Percentiles rank a stretch among this genome's conserved stretches.
phyloP scores from a whole-genome alignment of 2,888 invertebrate species.

The Teinopalpus imperialis region DNA sequence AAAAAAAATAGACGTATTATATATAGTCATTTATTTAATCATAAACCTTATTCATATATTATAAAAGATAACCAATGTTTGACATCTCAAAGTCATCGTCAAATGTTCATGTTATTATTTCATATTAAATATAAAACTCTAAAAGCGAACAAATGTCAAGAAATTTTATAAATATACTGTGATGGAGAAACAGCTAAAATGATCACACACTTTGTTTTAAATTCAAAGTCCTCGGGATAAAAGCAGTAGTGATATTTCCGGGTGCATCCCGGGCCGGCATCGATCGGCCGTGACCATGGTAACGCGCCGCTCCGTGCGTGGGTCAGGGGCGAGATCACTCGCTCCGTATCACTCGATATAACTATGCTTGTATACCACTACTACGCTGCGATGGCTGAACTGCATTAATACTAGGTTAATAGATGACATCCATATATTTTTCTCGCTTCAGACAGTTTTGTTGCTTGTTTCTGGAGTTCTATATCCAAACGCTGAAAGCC shows the following conservation, averaged over 20 bases:
- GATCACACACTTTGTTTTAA: not conserved
- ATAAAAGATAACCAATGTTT: no score
- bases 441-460: conserved; percentile 1
- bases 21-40: no score
- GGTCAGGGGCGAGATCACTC: conserved; percentile 62
- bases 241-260: conserved; percentile 40
- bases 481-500: no score
- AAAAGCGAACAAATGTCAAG: no score
- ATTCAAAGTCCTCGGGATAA: conserved; percentile 7
- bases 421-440: not conserved
- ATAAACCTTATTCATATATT: no score
- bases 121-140: no score
- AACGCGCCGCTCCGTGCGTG: conserved; percentile 60
- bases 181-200: no score
- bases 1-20: no score
- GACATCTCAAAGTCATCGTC: no score
- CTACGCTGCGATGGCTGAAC: conserved; percentile 6
- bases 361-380: conserved; percentile 8
- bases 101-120: no score
- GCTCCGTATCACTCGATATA: conserved; percentile 19
- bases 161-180: no score
- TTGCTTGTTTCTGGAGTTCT: no score
- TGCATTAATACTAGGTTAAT: conserved; percentile 1
- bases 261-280: conserved; percentile 58
- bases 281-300: conserved; percentile 77